Evolutionary conservation across 2,113 vertebrate genomes (phyloP).

Genomic region (Leucopsar rothschildi): DNA sequence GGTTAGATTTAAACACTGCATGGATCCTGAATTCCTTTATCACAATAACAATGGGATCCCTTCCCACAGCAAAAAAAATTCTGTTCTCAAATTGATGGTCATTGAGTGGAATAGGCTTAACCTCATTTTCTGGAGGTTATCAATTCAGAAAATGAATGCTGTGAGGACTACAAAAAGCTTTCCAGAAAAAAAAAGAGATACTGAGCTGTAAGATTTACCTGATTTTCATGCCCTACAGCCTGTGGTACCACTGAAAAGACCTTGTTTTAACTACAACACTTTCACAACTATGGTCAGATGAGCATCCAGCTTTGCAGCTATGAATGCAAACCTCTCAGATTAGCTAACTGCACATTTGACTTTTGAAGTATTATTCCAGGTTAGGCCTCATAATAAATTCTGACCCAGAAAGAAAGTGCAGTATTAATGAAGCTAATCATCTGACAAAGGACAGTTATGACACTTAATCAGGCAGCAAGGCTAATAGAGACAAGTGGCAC

Average conservation of each 20-base stretch:
- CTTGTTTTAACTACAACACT: background rate
- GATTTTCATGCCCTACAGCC: background rate
- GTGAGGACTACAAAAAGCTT: background rate
- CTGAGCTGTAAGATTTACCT: background rate
- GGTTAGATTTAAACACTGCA: background rate
- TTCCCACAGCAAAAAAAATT: background rate
- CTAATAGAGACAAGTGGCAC: slow-evolving; percentile 36
- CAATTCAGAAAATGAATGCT: background rate
- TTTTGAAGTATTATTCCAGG: background rate
- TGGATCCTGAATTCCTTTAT: background rate
- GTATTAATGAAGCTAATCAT: slow-evolving; percentile 41
- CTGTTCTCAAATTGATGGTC: background rate
- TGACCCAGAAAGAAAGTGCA: background rate
- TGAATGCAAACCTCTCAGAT: background rate
- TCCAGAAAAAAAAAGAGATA: background rate
- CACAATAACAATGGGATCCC: rapidly evolving
- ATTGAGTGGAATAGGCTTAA: background rate
- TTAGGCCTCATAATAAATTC: slow-evolving; percentile 33
- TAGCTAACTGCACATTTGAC: background rate
- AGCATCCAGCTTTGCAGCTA: background rate
- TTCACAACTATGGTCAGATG: background rate
- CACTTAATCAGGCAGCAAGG: slow-evolving; percentile 49
- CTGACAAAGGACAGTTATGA: slow-evolving; percentile 12
- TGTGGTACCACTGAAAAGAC: background rate
- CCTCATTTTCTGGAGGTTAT: background rate